Evolutionary conservation across 2,113 vertebrate genomes (phyloP).

Genomic region (Rhea americana): DNA sequence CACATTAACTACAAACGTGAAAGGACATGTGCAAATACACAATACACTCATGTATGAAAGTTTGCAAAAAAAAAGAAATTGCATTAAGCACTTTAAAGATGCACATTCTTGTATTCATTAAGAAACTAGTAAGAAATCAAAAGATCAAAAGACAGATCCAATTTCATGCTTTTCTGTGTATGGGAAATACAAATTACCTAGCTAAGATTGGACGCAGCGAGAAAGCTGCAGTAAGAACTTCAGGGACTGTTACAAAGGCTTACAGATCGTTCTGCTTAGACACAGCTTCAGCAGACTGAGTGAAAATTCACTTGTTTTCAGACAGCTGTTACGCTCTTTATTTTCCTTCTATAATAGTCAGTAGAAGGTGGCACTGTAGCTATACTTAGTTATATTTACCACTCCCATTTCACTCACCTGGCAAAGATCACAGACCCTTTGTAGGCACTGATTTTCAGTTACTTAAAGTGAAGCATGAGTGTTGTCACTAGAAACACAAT

Average conservation of each 20-base stretch:
- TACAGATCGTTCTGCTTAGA: not conserved
- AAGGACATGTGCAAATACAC: not conserved
- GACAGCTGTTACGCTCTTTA: not conserved
- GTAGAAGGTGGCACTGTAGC: not conserved
- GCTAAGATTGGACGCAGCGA: not conserved
- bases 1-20: not conserved
- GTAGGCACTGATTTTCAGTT: not conserved
- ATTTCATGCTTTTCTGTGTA: fast-evolving
- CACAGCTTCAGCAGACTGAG: not conserved
- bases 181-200: not conserved
- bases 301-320: not conserved
- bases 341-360: not conserved
- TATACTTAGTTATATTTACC: not conserved
- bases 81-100: slow-evolving; percentile 62
- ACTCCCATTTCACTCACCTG: not conserved
- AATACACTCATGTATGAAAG: not conserved
- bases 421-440: not conserved
- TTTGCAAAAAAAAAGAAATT: not conserved
- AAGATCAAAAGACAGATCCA: not conserved
- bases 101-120: not conserved
- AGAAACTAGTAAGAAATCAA: not conserved
- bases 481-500: not conserved
- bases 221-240: fast-evolving
- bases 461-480: fast-evolving
- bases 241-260: not conserved